A percentile compares a stretch with the other conserved stretches of the same genome.
Evolutionary conservation across 1,140 invertebrate genomes (phyloP).

Genomic region (Scaptomyza montana): DNA sequence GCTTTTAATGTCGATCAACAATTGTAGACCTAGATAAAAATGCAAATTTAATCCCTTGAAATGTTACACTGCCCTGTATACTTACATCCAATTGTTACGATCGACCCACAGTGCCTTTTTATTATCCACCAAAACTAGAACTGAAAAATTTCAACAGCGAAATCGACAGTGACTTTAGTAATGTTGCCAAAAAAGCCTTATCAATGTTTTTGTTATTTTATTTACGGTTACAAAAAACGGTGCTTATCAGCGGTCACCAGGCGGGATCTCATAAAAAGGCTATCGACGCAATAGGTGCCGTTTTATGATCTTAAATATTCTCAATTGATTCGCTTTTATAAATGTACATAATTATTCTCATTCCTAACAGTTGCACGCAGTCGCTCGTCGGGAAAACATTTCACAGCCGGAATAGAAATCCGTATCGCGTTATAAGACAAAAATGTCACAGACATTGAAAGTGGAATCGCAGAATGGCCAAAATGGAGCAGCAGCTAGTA

Average conservation of each 20-base stretch:
- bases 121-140: background rate
- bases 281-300: conserved; percentile 62
- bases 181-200: conserved; percentile 58
- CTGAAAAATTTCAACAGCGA: conserved; percentile 11
- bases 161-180: conserved; percentile 5
- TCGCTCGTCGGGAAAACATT: conserved; percentile 20
- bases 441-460: conserved; percentile 54
- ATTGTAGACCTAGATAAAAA: too few species aligned
- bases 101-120: background rate
- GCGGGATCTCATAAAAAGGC: conserved; percentile 64
- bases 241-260: conserved; percentile 64
- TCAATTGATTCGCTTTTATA: conserved; percentile 55
- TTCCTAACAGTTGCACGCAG: conserved; percentile 45
- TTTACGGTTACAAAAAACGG: conserved; percentile 23
- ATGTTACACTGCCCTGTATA: too few species aligned
- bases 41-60: too few species aligned
- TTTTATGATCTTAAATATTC: conserved; percentile 60
- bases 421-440: background rate
- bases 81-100: too few species aligned
- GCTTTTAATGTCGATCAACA: too few species aligned
- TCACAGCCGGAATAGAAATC: conserved; percentile 1
- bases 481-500: conserved; percentile 7
- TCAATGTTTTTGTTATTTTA: conserved; percentile 56
- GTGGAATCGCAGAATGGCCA: conserved; percentile 34
- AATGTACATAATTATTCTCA: conserved; percentile 39